Conservation (phyloP, 2,888 invertebrate genomes). For the Fragum whitleyi region DNA sequence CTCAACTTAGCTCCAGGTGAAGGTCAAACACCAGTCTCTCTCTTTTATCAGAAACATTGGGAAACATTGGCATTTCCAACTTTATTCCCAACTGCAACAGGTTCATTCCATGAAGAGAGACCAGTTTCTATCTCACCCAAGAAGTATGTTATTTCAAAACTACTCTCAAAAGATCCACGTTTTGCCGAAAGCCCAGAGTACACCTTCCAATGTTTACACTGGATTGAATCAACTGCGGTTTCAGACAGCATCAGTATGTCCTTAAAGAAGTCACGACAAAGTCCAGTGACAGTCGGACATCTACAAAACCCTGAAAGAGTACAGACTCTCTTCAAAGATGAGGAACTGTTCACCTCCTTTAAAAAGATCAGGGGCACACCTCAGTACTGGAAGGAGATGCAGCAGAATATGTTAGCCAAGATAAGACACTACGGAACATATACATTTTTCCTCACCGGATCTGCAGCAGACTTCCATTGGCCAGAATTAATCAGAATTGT, state of each 20-base stretch:
- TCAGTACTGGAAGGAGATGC: conserved; percentile 56
- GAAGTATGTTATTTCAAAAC: conserved; percentile 42
- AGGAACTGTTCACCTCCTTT: conserved; percentile 36
- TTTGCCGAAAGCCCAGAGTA: conserved; percentile 56
- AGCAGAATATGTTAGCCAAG: conserved; percentile 51
- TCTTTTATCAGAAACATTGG: conserved; percentile 1
- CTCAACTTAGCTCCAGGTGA: conserved; percentile 25
- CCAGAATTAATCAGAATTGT: conserved; percentile 46
- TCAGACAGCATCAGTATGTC: conserved; percentile 14
- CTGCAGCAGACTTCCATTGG: conserved; percentile 56
- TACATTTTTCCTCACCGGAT: conserved; percentile 54
- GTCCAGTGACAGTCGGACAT: background rate
- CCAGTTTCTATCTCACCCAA: conserved; percentile 21
- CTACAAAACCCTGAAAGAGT: conserved; percentile 3
- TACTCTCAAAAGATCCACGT: conserved; percentile 31
- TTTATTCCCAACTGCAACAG: conserved; percentile 14
- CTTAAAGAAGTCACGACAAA: background rate
- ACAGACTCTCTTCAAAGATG: conserved; percentile 13
- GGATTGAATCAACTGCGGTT: conserved; percentile 34
- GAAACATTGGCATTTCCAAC: conserved; percentile 30
- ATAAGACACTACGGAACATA: conserved; percentile 50
- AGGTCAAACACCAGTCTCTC: conserved; percentile 3
- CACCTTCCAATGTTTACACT: conserved; percentile 42
- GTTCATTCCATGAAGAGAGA: conserved; percentile 34
- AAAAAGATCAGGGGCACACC: conserved; percentile 39